Evolutionary conservation across 1,140 invertebrate species (phyloP).

Genomic region (Drosophila rhopaloa): DNA sequence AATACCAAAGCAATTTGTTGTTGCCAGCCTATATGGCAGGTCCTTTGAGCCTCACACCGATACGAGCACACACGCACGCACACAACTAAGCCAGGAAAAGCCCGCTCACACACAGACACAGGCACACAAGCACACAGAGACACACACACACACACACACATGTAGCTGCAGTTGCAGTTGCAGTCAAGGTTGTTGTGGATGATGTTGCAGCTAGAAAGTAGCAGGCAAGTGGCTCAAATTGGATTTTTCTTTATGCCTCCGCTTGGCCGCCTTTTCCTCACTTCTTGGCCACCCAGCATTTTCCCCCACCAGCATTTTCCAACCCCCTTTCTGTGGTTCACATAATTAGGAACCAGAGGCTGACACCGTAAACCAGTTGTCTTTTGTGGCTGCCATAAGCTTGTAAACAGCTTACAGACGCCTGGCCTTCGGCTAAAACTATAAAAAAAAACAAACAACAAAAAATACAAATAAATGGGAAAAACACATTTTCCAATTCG

Average conservation of each 20-base stretch:
- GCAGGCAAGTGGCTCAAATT: slow-evolving; percentile 47
- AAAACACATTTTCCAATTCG: slow-evolving; percentile 46
- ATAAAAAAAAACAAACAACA: neutral
- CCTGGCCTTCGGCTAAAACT: slow-evolving; percentile 28
- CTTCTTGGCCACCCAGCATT: neutral
- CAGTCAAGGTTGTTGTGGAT: slow-evolving; percentile 43
- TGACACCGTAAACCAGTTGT: slow-evolving; percentile 46
- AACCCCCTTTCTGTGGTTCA: slow-evolving; percentile 5
- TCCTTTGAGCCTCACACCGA: slow-evolving; percentile 29
- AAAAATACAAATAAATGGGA: slow-evolving; percentile 8
- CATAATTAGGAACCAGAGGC: slow-evolving; percentile 48
- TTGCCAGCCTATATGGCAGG: slow-evolving; percentile 42
- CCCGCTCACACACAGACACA: neutral
- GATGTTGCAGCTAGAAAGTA: slow-evolving; percentile 48
- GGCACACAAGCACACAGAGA: neutral
- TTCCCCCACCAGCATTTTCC: neutral
- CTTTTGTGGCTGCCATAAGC: slow-evolving; percentile 34
- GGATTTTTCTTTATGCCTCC: slow-evolving; percentile 32
- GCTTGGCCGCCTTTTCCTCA: neutral
- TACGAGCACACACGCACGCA: neutral
- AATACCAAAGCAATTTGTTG: slow-evolving; percentile 26
- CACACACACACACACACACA: neutral
- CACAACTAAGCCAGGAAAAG: slow-evolving; percentile 16
- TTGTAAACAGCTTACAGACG: slow-evolving; percentile 46
- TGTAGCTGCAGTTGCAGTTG: slow-evolving; percentile 41